Base-by-base conservation (phyloP, 1,140 invertebrate genomes). In the Drosophila biarmipes region DNA sequence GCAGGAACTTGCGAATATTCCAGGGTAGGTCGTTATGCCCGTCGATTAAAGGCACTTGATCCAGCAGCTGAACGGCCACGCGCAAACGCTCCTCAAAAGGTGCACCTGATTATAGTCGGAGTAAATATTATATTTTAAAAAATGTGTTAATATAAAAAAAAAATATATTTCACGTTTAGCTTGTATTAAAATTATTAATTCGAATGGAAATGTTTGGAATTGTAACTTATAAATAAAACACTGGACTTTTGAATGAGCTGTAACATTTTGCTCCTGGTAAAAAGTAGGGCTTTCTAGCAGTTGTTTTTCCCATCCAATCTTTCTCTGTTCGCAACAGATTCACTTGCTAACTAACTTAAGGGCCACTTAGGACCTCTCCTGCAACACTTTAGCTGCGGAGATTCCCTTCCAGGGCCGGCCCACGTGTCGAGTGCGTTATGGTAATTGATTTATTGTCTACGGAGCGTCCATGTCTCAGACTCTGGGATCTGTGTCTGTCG, bases 21-120 rank as follows among this genome's bases (percentile, higher is more conserved):
- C 96, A 98, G 0, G 97, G 96, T 64, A 98, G 92, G 90, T 98
- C 97, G 92, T 98, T 98, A 93, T 98, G 97, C 67, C 97, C 97
- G 93, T 95, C 93, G 84, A 95, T 93, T 61, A 95, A 93, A 64
- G 94, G 94, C 56, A 94, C 94, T 92, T 95, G 94, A 81, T 95
- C 94, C 42, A 95, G 91, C 11, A 94, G 92, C 48, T 94, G 92
- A 17, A 94, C 93, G 2, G 94, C 94, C 34, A 95, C 93, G 55
- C 94, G 94, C 19, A 95, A 91, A 19, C 95, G 91, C 80, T 95
- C 94, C 77, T 95, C 94, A 61, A 95, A 93, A 1, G 94, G 94
- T 4, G 94, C 94, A 52, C 94, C 91, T 92, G 24, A 35, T 21
- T 24, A 45, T 6, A 12, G 21, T 7, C 17, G 17, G 29, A n/a